Evolutionary conservation across 2,113 vertebrate species (phyloP), one percentile per base, ranked within the genome.

Genomic region (Brachyistius frenatus): DNA sequence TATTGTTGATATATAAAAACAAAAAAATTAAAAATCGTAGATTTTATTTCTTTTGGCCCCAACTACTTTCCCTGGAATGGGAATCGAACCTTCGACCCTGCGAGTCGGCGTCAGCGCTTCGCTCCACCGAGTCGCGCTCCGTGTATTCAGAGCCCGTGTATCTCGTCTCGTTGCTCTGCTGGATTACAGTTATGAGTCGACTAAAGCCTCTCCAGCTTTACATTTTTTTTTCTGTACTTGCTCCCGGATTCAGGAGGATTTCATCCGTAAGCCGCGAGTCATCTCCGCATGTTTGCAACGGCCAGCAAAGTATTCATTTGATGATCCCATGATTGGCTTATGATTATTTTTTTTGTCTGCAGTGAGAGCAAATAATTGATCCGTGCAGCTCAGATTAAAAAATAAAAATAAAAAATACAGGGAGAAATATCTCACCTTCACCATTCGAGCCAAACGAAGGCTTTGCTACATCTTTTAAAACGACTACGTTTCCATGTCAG

Each of bases 171-270:
- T 57, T 54, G 66, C 16, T 78, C 56, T 15, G 54, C 63, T 58
- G 75, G 64, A 84, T 87, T 71, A 85, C 31, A 74, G 32, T 80
- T 81, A 74, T 52, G 47, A 68, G 33, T 73, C 58, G 76, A 70
- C 72, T 85, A 75, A 82, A 80, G 81, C 76, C 52, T 66, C 65
- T 53, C 10, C 56, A 16, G 57, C 58, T 0, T 74, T 39, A 62
- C 39, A 55, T 39, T 54, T 66, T 52, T 55, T 66, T 52, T 55
- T 36, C 61, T 75, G 64, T 54, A 30, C 53, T 72, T 61, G 56
- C 54, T 68, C 35, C 54, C 5, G 16, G 66, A 76, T 88, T 76
- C 15, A 1, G n/a, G 57, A 66, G 76, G 76, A 82, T 68, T 81
- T 74, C 36, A 37, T 66, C 33, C 35, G 76, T 73, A 49, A 78